Evolutionary conservation across 2,888 invertebrate genomes (phyloP).

Genomic region (Epistrophe grossulariae): DNA sequence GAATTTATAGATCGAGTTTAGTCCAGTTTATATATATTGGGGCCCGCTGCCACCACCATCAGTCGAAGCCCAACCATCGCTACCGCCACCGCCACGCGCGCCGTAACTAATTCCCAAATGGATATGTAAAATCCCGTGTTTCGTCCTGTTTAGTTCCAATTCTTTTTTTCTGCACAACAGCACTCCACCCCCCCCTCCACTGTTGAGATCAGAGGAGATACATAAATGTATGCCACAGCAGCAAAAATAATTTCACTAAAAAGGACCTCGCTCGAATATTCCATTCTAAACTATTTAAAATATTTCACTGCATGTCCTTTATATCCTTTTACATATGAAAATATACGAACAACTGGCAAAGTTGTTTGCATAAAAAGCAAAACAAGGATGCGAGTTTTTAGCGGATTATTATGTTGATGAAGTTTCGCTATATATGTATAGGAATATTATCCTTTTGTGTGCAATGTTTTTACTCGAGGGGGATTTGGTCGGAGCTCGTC

Average conservation of each 20-base stretch:
- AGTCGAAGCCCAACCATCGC: not conserved
- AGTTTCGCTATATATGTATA: slow-evolving; percentile 39
- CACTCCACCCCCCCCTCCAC: not conserved
- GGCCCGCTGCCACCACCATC: not conserved
- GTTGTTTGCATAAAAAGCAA: slow-evolving; percentile 59
- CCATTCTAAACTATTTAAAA: slow-evolving; percentile 65
- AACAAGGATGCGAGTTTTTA: slow-evolving; percentile 70
- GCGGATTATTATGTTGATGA: slow-evolving; percentile 74
- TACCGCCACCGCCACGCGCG: slow-evolving; percentile 20
- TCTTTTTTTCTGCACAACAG: not conserved
- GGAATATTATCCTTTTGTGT: slow-evolving; percentile 65
- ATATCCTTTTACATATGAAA: slow-evolving; percentile 33
- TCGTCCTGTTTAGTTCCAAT: slow-evolving; percentile 42
- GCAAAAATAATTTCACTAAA: slow-evolving; percentile 67
- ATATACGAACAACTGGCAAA: slow-evolving; percentile 36
- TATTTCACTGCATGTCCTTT: slow-evolving; percentile 65
- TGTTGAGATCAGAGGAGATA: not conserved
- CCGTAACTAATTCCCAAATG: slow-evolving; percentile 73
- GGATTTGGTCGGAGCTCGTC: slow-evolving; percentile 40
- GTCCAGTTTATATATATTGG: slow-evolving; percentile 9
- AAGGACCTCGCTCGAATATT: slow-evolving; percentile 56
- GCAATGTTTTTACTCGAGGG: slow-evolving; percentile 13
- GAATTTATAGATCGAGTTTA: slow-evolving; percentile 51
- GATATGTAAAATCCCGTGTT: slow-evolving; percentile 68
- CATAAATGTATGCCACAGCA: slow-evolving; percentile 48